Base-by-base conservation (phyloP, 30 jellyfish, hydroid and myxozoan species). In the Turritopsis rubra region DNA sequence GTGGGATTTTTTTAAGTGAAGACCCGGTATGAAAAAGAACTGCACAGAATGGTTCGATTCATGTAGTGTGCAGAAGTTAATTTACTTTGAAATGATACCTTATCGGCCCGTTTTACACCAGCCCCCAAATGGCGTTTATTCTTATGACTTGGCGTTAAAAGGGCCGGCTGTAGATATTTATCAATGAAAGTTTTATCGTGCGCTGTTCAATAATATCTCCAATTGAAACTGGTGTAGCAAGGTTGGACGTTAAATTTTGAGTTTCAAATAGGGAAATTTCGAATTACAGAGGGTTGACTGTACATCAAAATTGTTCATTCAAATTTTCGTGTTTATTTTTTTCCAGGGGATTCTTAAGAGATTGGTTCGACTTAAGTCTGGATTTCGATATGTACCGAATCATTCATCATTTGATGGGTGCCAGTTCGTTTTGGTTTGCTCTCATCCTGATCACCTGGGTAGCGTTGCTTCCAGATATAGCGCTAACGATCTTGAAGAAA, bases 371-470 rank as follows among this genome's bases (percentile, higher is more conserved):
- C 17, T 23, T n/a, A 23, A 22, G 23, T 8, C 30, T 68, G 7
- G 30, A 68, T 68, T 23, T 68, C 31, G 77, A 68, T 68, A 22
- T 74, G 82, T 23, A 74, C 82, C 16, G 41, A 17, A 71, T 74
- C 65, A n/a, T 74, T n/a, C 9, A 74, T 23, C 82, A 74, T 29
- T 74, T 74, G 82, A n/a, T 74, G 26, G 65, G 41, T 71, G 53
- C 82, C 53, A 74, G 71, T 8, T 26, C 82, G 65, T 74, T 74
- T 29, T 74, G 82, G 82, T 29, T 74, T 1, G 82, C 82, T 29
- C 9, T 26, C 16, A 74, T 74, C 72, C 82, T 74, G 60, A 74
- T 74, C 82, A 1, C 60, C 41, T 26, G 53, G 82, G 18, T 23
- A 0, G 53, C 65, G 19, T 21, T 74, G 13, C 53, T 74, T 17